A percentile compares a stretch with the other conserved stretches of the same genome.
Evolutionary conservation across 2,797 vertebrate genomes (phyloP).

Genomic region (Cynodonichthys magdalenae): DNA sequence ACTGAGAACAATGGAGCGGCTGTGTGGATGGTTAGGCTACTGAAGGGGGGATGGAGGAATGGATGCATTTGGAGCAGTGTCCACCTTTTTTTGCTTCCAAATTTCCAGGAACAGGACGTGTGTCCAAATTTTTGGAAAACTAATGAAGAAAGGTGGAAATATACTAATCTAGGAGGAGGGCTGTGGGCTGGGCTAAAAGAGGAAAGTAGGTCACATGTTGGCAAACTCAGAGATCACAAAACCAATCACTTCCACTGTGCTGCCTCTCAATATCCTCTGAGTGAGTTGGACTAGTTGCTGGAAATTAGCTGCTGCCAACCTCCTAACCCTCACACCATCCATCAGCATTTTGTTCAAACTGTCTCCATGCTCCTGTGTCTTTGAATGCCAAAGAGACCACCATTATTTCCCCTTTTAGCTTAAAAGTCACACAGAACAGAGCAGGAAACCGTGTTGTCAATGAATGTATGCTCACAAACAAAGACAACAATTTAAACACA

Average conservation of each 20-base stretch:
- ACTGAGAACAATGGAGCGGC: slow-evolving; percentile 78
- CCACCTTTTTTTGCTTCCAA: slow-evolving; percentile 62
- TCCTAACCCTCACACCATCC: slow-evolving; percentile 49
- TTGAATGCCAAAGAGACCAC: slow-evolving; percentile 15
- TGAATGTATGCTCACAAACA: too few species aligned
- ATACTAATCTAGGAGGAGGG: slow-evolving; percentile 47
- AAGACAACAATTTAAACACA: too few species aligned
- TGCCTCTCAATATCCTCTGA: slow-evolving; percentile 50
- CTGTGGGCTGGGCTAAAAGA: slow-evolving; percentile 46
- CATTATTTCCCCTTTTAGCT: not conserved
- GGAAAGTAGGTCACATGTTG: slow-evolving; percentile 42
- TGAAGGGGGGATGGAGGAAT: slow-evolving; percentile 50
- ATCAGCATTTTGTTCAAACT: slow-evolving; percentile 38
- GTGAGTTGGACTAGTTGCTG: slow-evolving; percentile 58
- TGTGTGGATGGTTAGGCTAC: slow-evolving; percentile 67
- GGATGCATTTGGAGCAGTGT: slow-evolving; percentile 59
- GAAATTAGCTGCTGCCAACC: slow-evolving; percentile 55
- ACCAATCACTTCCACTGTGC: slow-evolving; percentile 62
- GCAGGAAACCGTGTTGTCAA: not conserved
- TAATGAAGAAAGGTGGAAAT: slow-evolving; percentile 16
- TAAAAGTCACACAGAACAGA: slow-evolving; percentile 3
- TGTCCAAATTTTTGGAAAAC: slow-evolving; percentile 40
- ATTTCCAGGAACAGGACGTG: slow-evolving; percentile 51
- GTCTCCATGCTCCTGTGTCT: slow-evolving; percentile 13
- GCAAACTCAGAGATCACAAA: slow-evolving; percentile 46